These are phyloP conservation scores for Acropternis orthonyx DNA, from an alignment of 2,797 vertebrate genomes.

Conservation along the genomic window DNA sequence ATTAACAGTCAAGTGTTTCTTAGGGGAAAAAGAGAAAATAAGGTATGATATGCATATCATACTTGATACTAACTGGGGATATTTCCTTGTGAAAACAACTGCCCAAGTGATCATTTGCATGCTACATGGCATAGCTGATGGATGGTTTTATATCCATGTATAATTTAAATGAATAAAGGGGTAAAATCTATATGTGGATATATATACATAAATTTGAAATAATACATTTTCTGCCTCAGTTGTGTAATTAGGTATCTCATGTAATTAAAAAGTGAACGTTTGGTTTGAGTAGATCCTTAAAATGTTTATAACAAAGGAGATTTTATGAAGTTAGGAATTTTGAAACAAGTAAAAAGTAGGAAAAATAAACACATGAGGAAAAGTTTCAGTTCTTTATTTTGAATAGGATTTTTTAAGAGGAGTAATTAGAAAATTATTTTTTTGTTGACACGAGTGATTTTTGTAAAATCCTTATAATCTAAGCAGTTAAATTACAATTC, in stretches of 20 bases:
- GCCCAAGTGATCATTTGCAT: neutral
- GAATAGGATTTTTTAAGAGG: neutral
- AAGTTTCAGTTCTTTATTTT: neutral
- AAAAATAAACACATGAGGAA: neutral
- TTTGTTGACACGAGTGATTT: neutral
- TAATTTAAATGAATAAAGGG: neutral
- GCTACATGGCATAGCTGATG: neutral
- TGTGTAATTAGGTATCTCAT: neutral
- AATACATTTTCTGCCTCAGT: neutral
- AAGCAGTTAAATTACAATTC: neutral
- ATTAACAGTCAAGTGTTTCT: neutral
- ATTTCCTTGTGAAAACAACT: neutral
- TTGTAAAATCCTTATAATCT: neutral
- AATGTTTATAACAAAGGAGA: neutral
- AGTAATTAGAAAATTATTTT: neutral
- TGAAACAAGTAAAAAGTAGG: neutral
- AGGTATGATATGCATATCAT: neutral
- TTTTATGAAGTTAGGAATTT: neutral
- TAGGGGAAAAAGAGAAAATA: neutral
- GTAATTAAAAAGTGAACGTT: neutral
- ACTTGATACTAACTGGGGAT: neutral
- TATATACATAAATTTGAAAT: neutral
- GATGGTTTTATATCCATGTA: neutral
- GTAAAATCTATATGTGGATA: neutral
- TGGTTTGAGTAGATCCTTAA: neutral